Conservation (phyloP, 2,888 invertebrate species). For the Meandrusa payeni region DNA sequence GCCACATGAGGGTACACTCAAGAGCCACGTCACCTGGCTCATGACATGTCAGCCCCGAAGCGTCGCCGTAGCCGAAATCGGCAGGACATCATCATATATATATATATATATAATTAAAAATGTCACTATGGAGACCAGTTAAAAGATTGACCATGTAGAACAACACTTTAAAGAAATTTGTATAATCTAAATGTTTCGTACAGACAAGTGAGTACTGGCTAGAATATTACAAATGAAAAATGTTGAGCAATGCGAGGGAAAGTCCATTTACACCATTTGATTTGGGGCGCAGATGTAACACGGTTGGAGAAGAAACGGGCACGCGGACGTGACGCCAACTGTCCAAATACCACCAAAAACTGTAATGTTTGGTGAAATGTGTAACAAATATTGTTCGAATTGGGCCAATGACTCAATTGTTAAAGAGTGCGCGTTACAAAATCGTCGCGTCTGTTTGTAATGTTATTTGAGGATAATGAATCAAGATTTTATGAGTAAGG, state of each 20-base stretch:
- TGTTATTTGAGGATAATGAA: no score
- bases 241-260: constrained; percentile 6
- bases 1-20: no score
- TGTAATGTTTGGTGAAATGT: constrained; percentile 39
- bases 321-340: constrained; percentile 33
- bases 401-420: constrained; percentile 22
- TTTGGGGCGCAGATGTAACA: constrained; percentile 7
- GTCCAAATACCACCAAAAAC: constrained; percentile 34
- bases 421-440: constrained; percentile 1
- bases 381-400: constrained; percentile 34
- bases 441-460: neutral
- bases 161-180: no score
- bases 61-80: no score
- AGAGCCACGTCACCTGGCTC: no score
- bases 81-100: no score
- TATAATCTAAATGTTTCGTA: no score
- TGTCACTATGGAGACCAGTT: no score
- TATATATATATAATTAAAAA: no score
- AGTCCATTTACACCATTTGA: neutral
- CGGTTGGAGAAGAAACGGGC: constrained; percentile 22
- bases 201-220: neutral
- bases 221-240: neutral
- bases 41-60: no score
- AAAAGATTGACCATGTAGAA: neutral
- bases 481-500: neutral